Evolutionary conservation across 1,140 invertebrate genomes (phyloP), one percentile per base, ranked within the genome.

Genomic region (Lutraria rhynchaena): DNA sequence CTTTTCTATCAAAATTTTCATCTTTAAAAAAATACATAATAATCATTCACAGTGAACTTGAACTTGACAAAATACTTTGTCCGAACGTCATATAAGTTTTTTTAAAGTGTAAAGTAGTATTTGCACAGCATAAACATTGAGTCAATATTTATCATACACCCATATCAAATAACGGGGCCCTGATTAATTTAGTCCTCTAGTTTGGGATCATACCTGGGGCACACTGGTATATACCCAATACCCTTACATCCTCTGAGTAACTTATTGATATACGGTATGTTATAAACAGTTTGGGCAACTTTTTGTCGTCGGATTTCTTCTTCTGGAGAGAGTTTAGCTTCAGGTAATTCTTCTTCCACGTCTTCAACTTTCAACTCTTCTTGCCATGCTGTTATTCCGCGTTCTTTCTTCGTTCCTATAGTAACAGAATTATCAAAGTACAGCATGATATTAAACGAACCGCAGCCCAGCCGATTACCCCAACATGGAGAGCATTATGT

Each of bases 321-420:
- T 0, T 1, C 41, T 13, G 15, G 3, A 13, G 19, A 11, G 24
- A 29, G n/a, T 15, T 22, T 27, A 5, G 29, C 61, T 31, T 27
- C 29, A 1, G 37, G 37, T 31, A 41, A 13, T 15, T 37, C 65
- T 3, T 78, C 63, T 15, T 35, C 22, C 0, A 4, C 11, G 24
- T n/a, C 22, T 15, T 63, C 60, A 31, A 51, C 33, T 24, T 58
- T 57, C 4, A 74, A 24, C 44, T 74, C 71, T 31, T 60, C 51
- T 46, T 78, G 75, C 75, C 75, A 78, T n/a, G 75, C 75, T 1
- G 29, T 49, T 41, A 78, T 51, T 27, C 75, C 75, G 2, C 75
- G 27, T 44, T 78, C 75, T 27, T 78, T 31, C 27, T 22, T 29
- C 1, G 75, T 78, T 24, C 75, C 75, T 78, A 44, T 3, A 44